Percentiles rank a stretch among this genome's conserved stretches.
These are phyloP conservation scores for Dermatemys mawii DNA, from an alignment of 2,113 vertebrate genomes.

Conservation along the genomic window DNA sequence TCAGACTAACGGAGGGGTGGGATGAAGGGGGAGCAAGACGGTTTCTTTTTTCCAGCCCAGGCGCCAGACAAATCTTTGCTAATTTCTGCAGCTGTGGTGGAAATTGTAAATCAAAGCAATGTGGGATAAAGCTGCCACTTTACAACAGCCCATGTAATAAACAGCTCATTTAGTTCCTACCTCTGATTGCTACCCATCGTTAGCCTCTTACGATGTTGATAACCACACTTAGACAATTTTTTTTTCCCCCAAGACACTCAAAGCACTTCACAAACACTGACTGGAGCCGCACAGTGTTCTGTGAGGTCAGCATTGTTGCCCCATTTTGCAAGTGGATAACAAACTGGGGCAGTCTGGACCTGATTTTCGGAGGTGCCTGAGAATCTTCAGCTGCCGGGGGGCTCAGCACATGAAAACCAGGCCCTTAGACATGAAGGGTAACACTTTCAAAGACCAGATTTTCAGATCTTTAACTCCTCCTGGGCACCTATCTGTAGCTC, in stretches of 20 bases:
- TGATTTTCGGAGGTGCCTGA: background rate
- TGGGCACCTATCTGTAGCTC: background rate
- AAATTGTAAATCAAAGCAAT: fast-evolving
- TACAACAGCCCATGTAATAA: background rate
- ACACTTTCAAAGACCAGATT: background rate
- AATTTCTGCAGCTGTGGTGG: constrained; percentile 46
- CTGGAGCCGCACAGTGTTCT: background rate
- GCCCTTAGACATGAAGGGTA: background rate
- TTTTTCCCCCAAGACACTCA: background rate
- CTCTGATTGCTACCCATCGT: background rate
- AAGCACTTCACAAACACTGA: background rate
- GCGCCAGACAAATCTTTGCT: constrained; percentile 15
- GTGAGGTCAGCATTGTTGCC: fast-evolving
- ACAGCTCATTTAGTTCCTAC: background rate
- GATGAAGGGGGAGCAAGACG: background rate
- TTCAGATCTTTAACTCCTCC: background rate
- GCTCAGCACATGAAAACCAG: background rate
- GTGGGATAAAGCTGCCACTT: background rate
- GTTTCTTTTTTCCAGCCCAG: background rate
- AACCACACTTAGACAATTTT: background rate
- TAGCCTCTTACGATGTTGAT: constrained; percentile 42
- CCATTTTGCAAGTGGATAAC: fast-evolving
- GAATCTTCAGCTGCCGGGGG: background rate
- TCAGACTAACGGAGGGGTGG: background rate
- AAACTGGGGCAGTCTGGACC: background rate